Evolutionary conservation across 2,113 vertebrate genomes (phyloP), one percentile per base, ranked within the genome.

Genomic region (Psittacus erithacus): DNA sequence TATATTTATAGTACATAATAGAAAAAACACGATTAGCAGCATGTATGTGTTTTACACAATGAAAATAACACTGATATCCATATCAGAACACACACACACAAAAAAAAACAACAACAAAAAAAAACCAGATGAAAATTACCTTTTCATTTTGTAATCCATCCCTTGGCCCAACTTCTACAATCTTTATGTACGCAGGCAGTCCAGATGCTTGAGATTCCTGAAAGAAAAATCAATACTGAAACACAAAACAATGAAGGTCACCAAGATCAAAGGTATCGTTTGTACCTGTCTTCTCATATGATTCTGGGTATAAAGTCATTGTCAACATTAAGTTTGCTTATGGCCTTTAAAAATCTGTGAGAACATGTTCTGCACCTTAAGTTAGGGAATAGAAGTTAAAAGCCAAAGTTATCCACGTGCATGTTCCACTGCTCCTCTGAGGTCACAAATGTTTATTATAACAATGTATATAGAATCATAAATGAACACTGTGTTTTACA

Each of bases 81-180:
- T 11, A 16, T 49, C 35, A 82, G 75, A 91, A n/a, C 11, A 43
- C 35, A 14, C 14, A 23, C 50, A 50, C 46, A 70, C 18, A 41
- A 16, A 18, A 23, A 38, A 70, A 33, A 20, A n/a, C 27, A 15
- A 44, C 19, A 47, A 35, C 1, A 31, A 71, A 39, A 25, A 23
- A 13, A 10, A 17, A 39, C 6, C 18, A 24, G 7, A 64, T 7
- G 49, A 65, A 82, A 92, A 20, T 29, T 98, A 99, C 99, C 98
- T 99, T 99, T 98, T 99, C 99, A 98, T 99, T 99, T 96, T 99
- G 99, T 92, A 99, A 98, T 87, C 99, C 99, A 96, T 99, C 99
- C 94, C 99, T 98, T 29, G 99, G 99, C 64, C 99, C 99, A 94
- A 99, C 99, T 98, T 99, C 99, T 74, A 99, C 99, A 91, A 99